Base-by-base conservation (phyloP, 2,888 invertebrate species). In the Saturnia pavonia region DNA sequence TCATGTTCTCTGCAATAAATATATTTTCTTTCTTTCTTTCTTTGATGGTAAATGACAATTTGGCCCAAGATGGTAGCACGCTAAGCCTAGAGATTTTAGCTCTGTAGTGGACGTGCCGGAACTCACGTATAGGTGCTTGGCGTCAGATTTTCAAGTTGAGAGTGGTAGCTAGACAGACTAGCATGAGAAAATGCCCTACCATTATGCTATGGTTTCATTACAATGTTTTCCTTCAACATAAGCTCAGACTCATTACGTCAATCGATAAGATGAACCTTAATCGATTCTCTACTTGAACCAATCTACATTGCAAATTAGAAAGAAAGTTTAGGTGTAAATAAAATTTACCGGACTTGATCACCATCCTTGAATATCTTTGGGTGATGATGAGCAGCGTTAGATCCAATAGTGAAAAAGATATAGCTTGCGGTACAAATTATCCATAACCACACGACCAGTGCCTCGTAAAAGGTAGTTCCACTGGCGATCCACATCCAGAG, bases 351-450 rank as follows among this genome's bases (percentile, higher is more conserved):
- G 63, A 95, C 91, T 76, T 95, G 88, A 85, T 97, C 97, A 0
- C 97, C 97, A 81, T 97, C 97, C 82, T 97, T 97, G 81, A 96
- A 96, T 68, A 96, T 95, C 70, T 96, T 95, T 0, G 97, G 97
- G 86, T 97, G 97, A 84, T 97, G 97, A 88, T 98, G 97, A 0
- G 96, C 97, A 7, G 97, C 97, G 82, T 96, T 97, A 1, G 96
- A 78, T 2, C 96, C 97, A 74, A 97, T 95, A 0, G 92, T 78
- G 6, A 90, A 92, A 82, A 97, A 96, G 1, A 94, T 80, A 51
- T 96, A 94, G 77, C 97, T 96, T 0, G 89, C 92, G 0, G 94
- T 83, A 25, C 94, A 79, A n/a, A 95, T 80, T 19, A 96, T 94
- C 77, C 94, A 86, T 0, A 96, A 73, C 96, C 96, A 97, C 79